These are phyloP conservation scores for Rhingia campestris DNA, from an alignment of 2,888 invertebrate genomes.

Conservation along the genomic window DNA sequence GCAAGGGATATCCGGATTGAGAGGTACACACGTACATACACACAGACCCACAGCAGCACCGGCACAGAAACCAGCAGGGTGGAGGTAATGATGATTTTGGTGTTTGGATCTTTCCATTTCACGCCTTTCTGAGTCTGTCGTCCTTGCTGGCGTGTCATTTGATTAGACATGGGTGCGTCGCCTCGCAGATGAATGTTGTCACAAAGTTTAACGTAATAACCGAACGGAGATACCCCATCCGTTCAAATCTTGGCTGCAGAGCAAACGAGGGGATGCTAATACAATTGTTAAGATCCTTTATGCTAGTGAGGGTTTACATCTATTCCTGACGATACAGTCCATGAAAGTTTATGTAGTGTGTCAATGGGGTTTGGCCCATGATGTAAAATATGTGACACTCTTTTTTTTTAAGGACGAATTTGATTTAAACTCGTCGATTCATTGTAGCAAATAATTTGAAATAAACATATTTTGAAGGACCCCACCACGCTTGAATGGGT, in stretches of 20 bases:
- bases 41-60: not conserved
- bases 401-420: constrained; percentile 23
- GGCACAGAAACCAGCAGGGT: not conserved
- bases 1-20: constrained; percentile 7
- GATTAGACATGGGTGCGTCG: constrained; percentile 72
- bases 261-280: constrained; percentile 1
- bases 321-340: constrained; percentile 7
- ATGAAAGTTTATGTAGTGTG: constrained; percentile 39
- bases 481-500: constrained; percentile 46
- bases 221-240: constrained; percentile 1
- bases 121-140: constrained; percentile 70
- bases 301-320: not conserved
- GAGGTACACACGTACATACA: not conserved
- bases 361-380: constrained; percentile 17
- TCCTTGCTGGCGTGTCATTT: constrained; percentile 69
- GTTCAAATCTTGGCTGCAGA: constrained; percentile 5
- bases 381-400: not conserved
- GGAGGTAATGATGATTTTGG: constrained; percentile 43
- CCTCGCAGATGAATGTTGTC: constrained; percentile 49
- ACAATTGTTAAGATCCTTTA: constrained; percentile 57
- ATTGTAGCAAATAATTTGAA: constrained; percentile 65
- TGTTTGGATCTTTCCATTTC: constrained; percentile 70
- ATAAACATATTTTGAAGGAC: constrained; percentile 13
- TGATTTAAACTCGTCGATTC: constrained; percentile 51
- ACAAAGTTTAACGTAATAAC: constrained; percentile 64